phyloP scores from a whole-genome alignment of 2,888 invertebrate species.

The Luffia ferchaultella region DNA sequence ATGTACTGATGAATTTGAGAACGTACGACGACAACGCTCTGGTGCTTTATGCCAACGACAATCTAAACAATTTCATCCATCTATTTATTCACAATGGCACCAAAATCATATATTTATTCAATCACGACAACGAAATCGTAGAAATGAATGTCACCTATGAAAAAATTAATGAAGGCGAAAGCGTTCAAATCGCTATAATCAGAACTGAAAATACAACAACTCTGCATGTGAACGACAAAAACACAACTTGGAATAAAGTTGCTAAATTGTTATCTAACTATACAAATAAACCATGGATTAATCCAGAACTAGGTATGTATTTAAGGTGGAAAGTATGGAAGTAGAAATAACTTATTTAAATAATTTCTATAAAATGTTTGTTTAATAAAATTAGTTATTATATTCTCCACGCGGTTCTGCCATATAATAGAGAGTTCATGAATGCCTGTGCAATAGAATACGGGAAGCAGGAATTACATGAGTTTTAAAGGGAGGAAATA shows the following conservation, averaged over 20 bases:
- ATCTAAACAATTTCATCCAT: slow-evolving; percentile 92
- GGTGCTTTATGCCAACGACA: slow-evolving; percentile 90
- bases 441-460: too few species aligned
- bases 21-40: slow-evolving; percentile 85
- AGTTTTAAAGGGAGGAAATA: too few species aligned
- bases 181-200: slow-evolving; percentile 88
- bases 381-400: not conserved
- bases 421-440: slow-evolving; percentile 9
- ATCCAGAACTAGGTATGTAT: slow-evolving; percentile 77
- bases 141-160: slow-evolving; percentile 80
- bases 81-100: slow-evolving; percentile 82
- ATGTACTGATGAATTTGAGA: slow-evolving; percentile 87
- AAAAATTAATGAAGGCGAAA: slow-evolving; percentile 80
- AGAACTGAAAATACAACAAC: slow-evolving; percentile 76
- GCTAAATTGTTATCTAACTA: slow-evolving; percentile 77
- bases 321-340: not conserved
- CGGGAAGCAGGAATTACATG: too few species aligned
- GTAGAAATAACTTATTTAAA: not conserved
- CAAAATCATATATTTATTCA: slow-evolving; percentile 85
- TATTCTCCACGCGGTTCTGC: slow-evolving; percentile 7
- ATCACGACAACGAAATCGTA: slow-evolving; percentile 80
- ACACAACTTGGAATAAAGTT: slow-evolving; percentile 73
- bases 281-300: slow-evolving; percentile 86
- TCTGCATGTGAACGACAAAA: slow-evolving; percentile 83
- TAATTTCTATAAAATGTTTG: not conserved